phyloP scores from a whole-genome alignment of 30 jellyfish, hydroid and myxozoan genomes.

The Haliclystus octoradiatus region DNA sequence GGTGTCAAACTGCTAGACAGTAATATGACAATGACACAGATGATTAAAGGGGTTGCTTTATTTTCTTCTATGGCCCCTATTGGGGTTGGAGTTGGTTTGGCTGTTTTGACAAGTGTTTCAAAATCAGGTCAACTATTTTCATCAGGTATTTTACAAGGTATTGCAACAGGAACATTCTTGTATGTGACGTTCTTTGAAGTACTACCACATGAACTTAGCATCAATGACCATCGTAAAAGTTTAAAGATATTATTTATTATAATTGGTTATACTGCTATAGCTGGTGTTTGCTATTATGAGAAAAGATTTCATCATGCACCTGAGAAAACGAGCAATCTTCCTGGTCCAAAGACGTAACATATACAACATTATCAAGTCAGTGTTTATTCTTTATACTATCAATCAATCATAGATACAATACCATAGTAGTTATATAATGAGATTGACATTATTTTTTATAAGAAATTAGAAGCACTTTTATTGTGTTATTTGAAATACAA shows the following conservation, averaged over 20 bases:
- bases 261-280: conserved; percentile 47
- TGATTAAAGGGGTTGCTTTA: conserved; percentile 40
- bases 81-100: conserved; percentile 83
- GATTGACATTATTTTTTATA: too few relatives aligned
- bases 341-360: too few relatives aligned
- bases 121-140: conserved; percentile 34
- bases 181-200: conserved; percentile 92
- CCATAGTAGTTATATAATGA: too few relatives aligned
- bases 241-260: conserved; percentile 43
- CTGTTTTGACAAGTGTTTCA: conserved; percentile 36
- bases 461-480: too few relatives aligned
- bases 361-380: too few relatives aligned
- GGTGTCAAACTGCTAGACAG: conserved; percentile 89
- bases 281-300: conserved; percentile 84
- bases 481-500: too few relatives aligned
- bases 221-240: conserved; percentile 27
- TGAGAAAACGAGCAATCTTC: too few relatives aligned
- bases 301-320: conserved; percentile 20
- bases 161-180: conserved; percentile 89
- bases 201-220: conserved; percentile 71
- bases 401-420: too few relatives aligned
- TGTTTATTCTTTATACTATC: too few relatives aligned
- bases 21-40: conserved; percentile 14
- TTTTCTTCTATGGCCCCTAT: conserved; percentile 91
- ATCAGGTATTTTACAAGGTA: conserved; percentile 78